Evolutionary conservation across 2,113 vertebrate species (phyloP).

Genomic region (zebrafish (Danio rerio)): DNA sequence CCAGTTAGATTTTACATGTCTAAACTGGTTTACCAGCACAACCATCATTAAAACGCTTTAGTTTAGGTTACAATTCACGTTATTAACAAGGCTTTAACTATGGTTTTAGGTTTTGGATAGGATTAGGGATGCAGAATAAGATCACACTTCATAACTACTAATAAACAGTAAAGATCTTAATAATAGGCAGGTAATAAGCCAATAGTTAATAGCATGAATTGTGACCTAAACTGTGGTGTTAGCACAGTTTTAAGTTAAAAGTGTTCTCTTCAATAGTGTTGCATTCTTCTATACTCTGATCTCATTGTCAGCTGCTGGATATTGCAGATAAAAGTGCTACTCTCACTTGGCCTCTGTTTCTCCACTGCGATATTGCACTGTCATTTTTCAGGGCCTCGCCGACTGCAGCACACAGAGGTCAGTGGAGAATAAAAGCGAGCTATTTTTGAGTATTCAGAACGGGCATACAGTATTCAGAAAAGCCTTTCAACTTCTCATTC

Average conservation of each 20-base stretch:
- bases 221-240: too few species aligned
- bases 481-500: conserved; percentile 38
- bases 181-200: too few species aligned
- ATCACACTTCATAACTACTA: too few species aligned
- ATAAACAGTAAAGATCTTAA: too few species aligned
- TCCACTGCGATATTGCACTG: conserved; percentile 25
- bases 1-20: not conserved
- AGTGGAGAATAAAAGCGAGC: conserved; percentile 44
- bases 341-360: conserved; percentile 29
- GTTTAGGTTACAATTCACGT: too few species aligned
- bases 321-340: conserved; percentile 37
- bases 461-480: conserved; percentile 23
- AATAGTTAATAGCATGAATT: too few species aligned
- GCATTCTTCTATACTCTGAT: not conserved
- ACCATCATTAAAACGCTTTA: not conserved
- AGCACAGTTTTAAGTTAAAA: too few species aligned
- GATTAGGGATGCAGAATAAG: too few species aligned
- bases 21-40: not conserved
- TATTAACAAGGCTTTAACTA: too few species aligned
- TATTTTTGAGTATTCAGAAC: conserved; percentile 37
- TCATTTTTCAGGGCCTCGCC: conserved; percentile 32
- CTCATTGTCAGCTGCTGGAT: conserved; percentile 19
- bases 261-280: not conserved
- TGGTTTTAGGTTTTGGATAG: too few species aligned
- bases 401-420: conserved; percentile 31